Evolutionary conservation across 2,797 vertebrate genomes (phyloP).

Genomic region (Macroramphosus scolopax): DNA sequence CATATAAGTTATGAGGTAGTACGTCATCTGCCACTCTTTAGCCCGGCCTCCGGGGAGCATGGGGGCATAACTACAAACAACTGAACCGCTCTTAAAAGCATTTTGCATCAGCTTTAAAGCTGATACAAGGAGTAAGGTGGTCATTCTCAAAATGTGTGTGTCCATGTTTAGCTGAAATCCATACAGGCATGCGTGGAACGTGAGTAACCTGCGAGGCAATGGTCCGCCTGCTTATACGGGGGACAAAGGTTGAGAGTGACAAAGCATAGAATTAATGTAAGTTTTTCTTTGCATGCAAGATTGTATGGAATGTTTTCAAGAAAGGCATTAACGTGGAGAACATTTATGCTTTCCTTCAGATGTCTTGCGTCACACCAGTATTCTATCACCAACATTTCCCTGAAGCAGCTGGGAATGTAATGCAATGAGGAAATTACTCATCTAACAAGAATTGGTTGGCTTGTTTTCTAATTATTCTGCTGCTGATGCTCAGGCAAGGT

Average conservation of each 20-base stretch:
- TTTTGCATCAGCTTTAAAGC: conserved; percentile 21
- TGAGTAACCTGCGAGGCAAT: conserved; percentile 24
- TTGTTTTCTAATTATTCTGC: conserved; percentile 41
- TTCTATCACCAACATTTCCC: conserved; percentile 40
- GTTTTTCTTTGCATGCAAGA: conserved; percentile 41
- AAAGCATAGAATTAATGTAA: conserved; percentile 33
- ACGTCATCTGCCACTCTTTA: conserved; percentile 46
- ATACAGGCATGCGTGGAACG: conserved; percentile 63
- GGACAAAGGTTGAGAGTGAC: conserved; percentile 37
- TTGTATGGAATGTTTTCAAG: conserved; percentile 2
- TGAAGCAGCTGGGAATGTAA: conserved; percentile 64
- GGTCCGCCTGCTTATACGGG: conserved; percentile 24
- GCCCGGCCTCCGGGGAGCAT: conserved; percentile 29
- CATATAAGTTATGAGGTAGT: conserved; percentile 42
- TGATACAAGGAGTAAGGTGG: conserved; percentile 20
- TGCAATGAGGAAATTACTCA: conserved; percentile 67
- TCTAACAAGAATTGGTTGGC: conserved; percentile 56
- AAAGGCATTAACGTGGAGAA: conserved; percentile 7
- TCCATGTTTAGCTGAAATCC: conserved; percentile 66
- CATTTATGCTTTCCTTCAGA: conserved; percentile 34
- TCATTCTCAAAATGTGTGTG: conserved; percentile 36
- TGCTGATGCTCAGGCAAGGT: conserved; percentile 22
- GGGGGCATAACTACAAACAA: conserved; percentile 34
- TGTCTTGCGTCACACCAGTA: conserved; percentile 35
- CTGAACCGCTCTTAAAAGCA: conserved; percentile 36